Base-by-base conservation (phyloP, 2,113 vertebrate genomes). In the Megaleporinus macrocephalus region DNA sequence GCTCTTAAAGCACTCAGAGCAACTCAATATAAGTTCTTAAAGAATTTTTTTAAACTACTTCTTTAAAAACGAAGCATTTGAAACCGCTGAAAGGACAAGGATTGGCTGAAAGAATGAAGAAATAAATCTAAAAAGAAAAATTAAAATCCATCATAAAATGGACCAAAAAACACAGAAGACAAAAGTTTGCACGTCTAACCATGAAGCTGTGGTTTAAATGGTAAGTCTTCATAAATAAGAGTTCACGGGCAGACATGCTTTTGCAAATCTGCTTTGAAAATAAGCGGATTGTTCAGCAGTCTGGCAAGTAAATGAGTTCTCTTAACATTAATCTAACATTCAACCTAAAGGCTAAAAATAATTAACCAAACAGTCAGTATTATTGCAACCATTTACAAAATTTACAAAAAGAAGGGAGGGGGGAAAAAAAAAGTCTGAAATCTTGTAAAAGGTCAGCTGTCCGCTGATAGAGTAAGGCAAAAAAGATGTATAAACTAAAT, bases 381-480 rank as follows among this genome's bases (percentile, higher is more conserved):
- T 91, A 86, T 87, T 81, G 81, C 73, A 90, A 90, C 86, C 90
- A 92, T 94, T 92, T 94, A 93, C 93, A 94, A 93, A 94, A 89
- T 94, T 82, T 94, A 94, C 92, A 94, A 90, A 89, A 89, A 83
- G 87, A 90, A 90, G 29, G 26, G 20, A 3, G 13, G 29, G 30
- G 29, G 20, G 24, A 24, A 18, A 24, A 73, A 78, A 66, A 76
- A 30, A 65, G 88, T 89, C 85, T 89, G 83, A 89, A 84, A 85
- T 89, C 87, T 88, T 87, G 84, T 93, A 93, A 93, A 94, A 93
- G 90, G 77, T 87, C 91, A 91, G 88, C 90, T 73, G 72, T 85
- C 65, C 11, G 89, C 90, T 88, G 90, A 93, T 82, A 71, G 88
- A 86, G 83, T 92, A 94, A 94, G 92, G 93, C 90, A 30, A 68